Evolutionary conservation across 2,113 vertebrate genomes (phyloP), one percentile per base, ranked within the genome.

Genomic region (Sturnus vulgaris): DNA sequence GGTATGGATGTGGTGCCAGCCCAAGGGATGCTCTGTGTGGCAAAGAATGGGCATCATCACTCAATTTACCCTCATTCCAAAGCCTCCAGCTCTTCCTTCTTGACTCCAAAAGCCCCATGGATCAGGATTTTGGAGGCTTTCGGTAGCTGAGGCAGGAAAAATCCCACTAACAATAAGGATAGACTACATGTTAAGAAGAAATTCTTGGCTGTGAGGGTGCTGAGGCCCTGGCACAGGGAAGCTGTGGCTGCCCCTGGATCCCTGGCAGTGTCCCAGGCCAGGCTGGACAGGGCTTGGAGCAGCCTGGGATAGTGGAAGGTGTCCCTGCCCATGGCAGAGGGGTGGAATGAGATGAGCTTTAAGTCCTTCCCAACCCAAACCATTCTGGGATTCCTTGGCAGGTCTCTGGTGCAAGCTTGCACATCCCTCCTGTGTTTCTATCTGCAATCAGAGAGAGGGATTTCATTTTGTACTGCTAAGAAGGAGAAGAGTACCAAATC

Each of bases 301-400:
- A 47, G 0, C n/a, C 56, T 55, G 56, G 65, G 17, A 31, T 0
- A 12, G 61, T 0, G 37, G 31, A 12, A 59, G 17, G 5, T 9
- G 61, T 44, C 25, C 31, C 37, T 86, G 52, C 10, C 55, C 70
- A 20, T 3, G 10, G 24, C 24, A 65, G 30, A 16, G 12, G 12
- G 7, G 0, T 37, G 63, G 27, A 44, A 86, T 15, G 5, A 1
- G 53, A 44, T 33, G 37, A 37, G 11, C 2, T 60, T 68, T 27
- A 59, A 31, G 31, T 37, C 46, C 46, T 44, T 42, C 37, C 12
- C 17, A 44, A 5, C 25, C 13, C 31, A 44, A 59, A 44, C 18
- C 44, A 8, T 15, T 33, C 27, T 59, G 33, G 6, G 63, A 4
- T 44, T 52, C 21, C 33, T 8, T 17, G 25, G 16, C 35, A 44